phyloP scores from a whole-genome alignment of 2,888 invertebrate species.

The Sipha maydis region DNA sequence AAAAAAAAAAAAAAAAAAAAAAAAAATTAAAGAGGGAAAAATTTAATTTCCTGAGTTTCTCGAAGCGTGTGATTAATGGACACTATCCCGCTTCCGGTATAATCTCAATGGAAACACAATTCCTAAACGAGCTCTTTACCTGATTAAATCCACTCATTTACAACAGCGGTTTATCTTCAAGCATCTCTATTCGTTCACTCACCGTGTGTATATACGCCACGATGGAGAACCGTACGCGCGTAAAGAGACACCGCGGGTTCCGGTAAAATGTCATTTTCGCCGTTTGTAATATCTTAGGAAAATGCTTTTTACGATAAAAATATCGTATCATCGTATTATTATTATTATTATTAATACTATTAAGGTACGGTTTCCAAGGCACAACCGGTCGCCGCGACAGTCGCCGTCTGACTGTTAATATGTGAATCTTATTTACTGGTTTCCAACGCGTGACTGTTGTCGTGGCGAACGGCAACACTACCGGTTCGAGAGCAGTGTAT shows the following conservation, averaged over 20 bases:
- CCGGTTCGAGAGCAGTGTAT: too few species aligned
- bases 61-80: slow-evolving; percentile 5
- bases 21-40: not conserved
- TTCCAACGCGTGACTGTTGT: too few species aligned
- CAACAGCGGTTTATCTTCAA: not conserved
- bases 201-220: not conserved
- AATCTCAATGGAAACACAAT: not conserved
- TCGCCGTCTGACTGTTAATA: too few species aligned
- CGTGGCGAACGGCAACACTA: too few species aligned
- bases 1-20: too few species aligned
- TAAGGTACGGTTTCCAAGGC: too few species aligned
- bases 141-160: not conserved
- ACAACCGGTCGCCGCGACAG: too few species aligned
- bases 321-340: too few species aligned
- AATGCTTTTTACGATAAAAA: too few species aligned
- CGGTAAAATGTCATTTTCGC: not conserved
- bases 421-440: too few species aligned
- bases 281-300: too few species aligned
- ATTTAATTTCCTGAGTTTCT: slow-evolving; percentile 2
- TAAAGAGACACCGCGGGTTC: not conserved
- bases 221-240: not conserved
- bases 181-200: not conserved
- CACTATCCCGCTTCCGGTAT: not conserved
- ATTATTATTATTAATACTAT: too few species aligned
- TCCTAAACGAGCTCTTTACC: not conserved